Conservation (phyloP, 2,797 vertebrate species). For the Craterocephalus amniculus region DNA sequence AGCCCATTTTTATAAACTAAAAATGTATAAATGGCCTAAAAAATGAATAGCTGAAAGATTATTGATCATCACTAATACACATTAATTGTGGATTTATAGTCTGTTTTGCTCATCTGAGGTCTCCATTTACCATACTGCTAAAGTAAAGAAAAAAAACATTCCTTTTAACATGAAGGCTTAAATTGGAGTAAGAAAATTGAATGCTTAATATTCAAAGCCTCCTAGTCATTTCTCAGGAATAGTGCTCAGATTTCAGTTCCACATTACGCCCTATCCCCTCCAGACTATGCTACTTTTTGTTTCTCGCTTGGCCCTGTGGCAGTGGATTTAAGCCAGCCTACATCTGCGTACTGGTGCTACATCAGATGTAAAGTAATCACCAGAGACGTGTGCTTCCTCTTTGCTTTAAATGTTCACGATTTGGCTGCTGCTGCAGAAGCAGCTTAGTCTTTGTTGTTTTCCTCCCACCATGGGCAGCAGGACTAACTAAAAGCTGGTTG, state of each 20-base stretch:
- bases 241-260: conserved; percentile 61
- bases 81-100: conserved; percentile 8
- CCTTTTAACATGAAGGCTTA: conserved; percentile 30
- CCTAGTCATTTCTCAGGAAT: conserved; percentile 50
- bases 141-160: not conserved
- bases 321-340: conserved; percentile 72
- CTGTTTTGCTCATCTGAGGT: conserved; percentile 4
- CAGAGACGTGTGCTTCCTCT: conserved; percentile 60
- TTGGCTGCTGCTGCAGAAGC: conserved; percentile 51
- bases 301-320: conserved; percentile 62
- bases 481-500: conserved; percentile 33
- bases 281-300: conserved; percentile 66
- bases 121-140: conserved; percentile 6
- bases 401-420: conserved; percentile 57
- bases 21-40: conserved; percentile 1
- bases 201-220: conserved; percentile 67
- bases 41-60: not conserved
- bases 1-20: not conserved
- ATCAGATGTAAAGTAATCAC: conserved; percentile 71
- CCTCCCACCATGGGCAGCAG: conserved; percentile 47
- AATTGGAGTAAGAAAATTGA: conserved; percentile 35
- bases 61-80: not conserved
- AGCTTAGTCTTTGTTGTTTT: conserved; percentile 51
- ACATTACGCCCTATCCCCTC: conserved; percentile 56
- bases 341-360: conserved; percentile 66